Percentiles rank a stretch among this genome's conserved stretches.
Evolutionary conservation across 2,113 vertebrate species (phyloP).

Genomic region (Callaeas wilsoni): DNA sequence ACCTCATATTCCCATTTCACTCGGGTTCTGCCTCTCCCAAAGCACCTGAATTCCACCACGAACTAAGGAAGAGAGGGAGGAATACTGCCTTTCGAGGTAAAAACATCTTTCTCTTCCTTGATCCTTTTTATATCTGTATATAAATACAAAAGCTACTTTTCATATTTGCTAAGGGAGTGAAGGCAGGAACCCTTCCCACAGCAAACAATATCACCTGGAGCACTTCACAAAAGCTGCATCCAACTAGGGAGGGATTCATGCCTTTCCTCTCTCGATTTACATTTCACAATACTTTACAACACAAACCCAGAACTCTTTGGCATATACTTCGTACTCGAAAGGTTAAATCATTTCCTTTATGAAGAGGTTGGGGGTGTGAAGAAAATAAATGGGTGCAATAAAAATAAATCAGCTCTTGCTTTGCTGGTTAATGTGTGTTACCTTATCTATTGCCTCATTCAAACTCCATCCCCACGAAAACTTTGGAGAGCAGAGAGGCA

Average conservation of each 20-base stretch:
- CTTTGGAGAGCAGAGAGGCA: not conserved
- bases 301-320: not conserved
- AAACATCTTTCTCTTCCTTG: not conserved
- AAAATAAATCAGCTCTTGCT: not conserved
- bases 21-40: not conserved
- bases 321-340: not conserved
- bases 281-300: not conserved
- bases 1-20: not conserved
- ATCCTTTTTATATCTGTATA: not conserved
- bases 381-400: not conserved
- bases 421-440: not conserved
- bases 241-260: not conserved
- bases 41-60: not conserved
- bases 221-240: not conserved
- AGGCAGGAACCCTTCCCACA: not conserved
- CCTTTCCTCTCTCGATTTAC: not conserved
- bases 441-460: not conserved
- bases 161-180: not conserved
- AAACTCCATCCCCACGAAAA: not conserved
- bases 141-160: not conserved
- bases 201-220: not conserved
- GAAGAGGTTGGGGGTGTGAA: not conserved
- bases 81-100: not conserved
- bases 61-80: not conserved
- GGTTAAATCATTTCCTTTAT: constrained; percentile 7